A percentile compares a stretch with the other conserved stretches of the same genome.
These are phyloP conservation scores for Harmothoe impar DNA, from an alignment of 2,888 invertebrate genomes.

Conservation along the genomic window DNA sequence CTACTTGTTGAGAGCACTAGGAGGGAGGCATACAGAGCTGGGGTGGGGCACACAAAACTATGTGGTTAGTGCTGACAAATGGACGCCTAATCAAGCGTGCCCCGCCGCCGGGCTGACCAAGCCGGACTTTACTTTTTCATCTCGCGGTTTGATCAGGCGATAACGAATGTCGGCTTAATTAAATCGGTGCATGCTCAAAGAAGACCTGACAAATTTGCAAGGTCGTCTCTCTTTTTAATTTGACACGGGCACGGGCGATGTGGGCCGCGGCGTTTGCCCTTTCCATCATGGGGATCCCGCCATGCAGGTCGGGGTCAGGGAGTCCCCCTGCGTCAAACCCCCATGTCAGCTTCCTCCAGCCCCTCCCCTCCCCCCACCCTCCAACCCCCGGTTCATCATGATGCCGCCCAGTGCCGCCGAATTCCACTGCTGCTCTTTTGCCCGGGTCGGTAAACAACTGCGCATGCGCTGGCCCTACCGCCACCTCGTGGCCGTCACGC, in stretches of 20 bases:
- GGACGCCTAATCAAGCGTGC: conserved; percentile 18
- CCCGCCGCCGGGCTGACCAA: background rate
- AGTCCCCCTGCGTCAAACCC: background rate
- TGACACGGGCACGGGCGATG: conserved; percentile 21
- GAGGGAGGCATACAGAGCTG: background rate
- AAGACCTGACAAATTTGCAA: conserved; percentile 50
- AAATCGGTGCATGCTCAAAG: conserved; percentile 51
- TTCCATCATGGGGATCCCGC: conserved; percentile 11
- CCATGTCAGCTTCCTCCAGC: conserved; percentile 4
- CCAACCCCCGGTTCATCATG: background rate
- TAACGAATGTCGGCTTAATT: conserved; percentile 41
- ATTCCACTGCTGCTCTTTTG: conserved; percentile 15
- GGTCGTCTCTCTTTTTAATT: conserved; percentile 58
- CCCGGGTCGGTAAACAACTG: background rate
- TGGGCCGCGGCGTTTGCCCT: conserved; percentile 13
- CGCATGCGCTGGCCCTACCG: conserved; percentile 24
- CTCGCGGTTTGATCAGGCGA: conserved; percentile 43
- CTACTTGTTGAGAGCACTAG: conserved; percentile 23
- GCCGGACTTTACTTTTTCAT: conserved; percentile 47
- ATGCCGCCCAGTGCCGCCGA: background rate
- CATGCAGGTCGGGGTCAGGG: background rate
- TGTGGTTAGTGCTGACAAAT: conserved; percentile 33
- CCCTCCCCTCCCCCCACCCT: background rate
- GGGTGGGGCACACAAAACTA: background rate
- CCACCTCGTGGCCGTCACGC: conserved; percentile 36